phyloP scores from a whole-genome alignment of 2,797 vertebrate species.

The Sebastes matsubarae region DNA sequence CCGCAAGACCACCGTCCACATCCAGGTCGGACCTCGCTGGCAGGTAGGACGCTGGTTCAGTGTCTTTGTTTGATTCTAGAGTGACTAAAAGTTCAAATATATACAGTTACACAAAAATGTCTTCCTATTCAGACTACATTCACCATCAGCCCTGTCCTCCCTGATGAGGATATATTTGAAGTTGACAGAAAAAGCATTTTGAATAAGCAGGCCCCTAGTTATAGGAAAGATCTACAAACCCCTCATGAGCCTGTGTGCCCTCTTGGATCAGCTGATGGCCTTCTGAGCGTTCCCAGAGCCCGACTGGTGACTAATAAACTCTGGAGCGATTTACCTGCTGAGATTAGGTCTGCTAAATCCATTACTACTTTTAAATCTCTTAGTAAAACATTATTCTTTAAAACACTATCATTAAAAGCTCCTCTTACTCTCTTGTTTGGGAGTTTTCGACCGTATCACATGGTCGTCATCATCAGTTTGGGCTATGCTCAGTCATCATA shows the following conservation, averaged over 20 bases:
- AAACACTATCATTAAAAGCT: not conserved
- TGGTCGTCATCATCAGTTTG: not conserved
- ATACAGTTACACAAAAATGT: not conserved
- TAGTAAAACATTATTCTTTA: too few species aligned
- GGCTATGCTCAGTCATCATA: not conserved
- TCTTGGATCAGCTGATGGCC: too few species aligned
- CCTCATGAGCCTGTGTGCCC: too few species aligned
- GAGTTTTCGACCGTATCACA: not conserved
- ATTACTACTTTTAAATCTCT: too few species aligned
- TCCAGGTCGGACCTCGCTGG: constrained; percentile 94
- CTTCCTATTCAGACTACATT: not conserved
- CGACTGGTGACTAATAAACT: too few species aligned
- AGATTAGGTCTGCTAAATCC: too few species aligned
- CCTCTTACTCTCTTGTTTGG: not conserved
- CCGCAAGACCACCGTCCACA: constrained; percentile 92
- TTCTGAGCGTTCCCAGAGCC: not conserved
- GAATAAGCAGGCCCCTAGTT: not conserved
- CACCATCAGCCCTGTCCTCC: not conserved
- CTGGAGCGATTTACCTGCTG: too few species aligned
- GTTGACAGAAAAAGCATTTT: not conserved
- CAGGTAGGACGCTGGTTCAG: constrained; percentile 81
- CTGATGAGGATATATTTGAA: not conserved
- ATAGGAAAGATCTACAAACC: too few species aligned
- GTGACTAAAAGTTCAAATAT: not conserved
- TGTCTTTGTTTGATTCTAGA: not conserved